These are phyloP conservation scores for Cladorhizidae sp. DNA, from an alignment of 37 sponge, comb jelly and placozoan species.

Conservation along the genomic window DNA sequence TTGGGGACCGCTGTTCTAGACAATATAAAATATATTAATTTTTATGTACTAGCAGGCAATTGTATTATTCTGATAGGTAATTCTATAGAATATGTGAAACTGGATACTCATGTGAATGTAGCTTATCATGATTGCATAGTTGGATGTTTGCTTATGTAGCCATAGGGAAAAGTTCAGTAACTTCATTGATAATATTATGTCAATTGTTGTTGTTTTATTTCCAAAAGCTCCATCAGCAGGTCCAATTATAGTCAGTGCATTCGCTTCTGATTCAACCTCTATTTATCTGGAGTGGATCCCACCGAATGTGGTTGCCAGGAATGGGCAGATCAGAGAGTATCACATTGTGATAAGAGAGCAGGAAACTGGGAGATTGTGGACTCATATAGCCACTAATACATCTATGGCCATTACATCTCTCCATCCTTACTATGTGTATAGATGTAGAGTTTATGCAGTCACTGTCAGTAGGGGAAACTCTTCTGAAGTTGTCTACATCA, in stretches of 20 bases:
- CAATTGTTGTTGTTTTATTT: too few species aligned
- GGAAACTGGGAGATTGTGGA: background rate
- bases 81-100: too few species aligned
- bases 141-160: too few species aligned
- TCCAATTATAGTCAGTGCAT: background rate
- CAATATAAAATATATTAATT: too few species aligned
- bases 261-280: background rate
- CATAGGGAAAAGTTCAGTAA: too few species aligned
- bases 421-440: slow-evolving; percentile 46
- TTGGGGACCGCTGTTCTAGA: too few species aligned
- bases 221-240: slow-evolving; percentile 14
- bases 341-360: background rate
- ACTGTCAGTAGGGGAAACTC: slow-evolving; percentile 30
- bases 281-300: background rate
- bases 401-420: slow-evolving; percentile 11
- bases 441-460: slow-evolving; percentile 27
- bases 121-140: too few species aligned
- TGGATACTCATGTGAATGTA: too few species aligned
- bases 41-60: too few species aligned
- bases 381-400: background rate
- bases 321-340: slow-evolving; percentile 27
- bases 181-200: too few species aligned
- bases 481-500: slow-evolving; percentile 2
- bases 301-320: background rate
- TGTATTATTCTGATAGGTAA: too few species aligned